These are phyloP conservation scores for Emydocephalus ijimae DNA, from an alignment of 2,113 vertebrate genomes.

Conservation along the genomic window DNA sequence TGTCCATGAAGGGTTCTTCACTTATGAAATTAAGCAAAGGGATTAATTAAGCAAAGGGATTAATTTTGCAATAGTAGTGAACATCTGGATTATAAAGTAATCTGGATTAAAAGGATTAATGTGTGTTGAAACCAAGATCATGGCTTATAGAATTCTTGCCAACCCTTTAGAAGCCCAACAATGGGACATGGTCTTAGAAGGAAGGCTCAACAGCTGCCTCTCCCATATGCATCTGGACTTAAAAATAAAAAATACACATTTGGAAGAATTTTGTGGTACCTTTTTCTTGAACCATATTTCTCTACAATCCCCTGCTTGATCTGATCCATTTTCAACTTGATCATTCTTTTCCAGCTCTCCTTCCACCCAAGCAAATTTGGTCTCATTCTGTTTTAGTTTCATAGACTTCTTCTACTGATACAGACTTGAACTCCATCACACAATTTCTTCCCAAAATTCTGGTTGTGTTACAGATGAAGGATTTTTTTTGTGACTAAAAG, in stretches of 20 bases:
- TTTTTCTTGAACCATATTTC: neutral
- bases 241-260: neutral
- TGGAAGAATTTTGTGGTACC: neutral
- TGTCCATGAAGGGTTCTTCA: neutral
- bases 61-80: neutral
- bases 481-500: neutral
- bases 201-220: neutral
- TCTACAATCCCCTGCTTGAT: neutral
- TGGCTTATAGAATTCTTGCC: neutral
- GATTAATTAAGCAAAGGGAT: neutral
- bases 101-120: neutral
- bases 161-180: neutral
- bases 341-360: neutral
- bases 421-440: neutral
- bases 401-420: neutral
- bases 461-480: neutral
- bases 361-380: neutral
- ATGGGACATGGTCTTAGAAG: neutral
- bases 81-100: no score
- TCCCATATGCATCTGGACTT: neutral
- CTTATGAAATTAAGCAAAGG: neutral
- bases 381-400: neutral
- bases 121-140: neutral
- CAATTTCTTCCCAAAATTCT: neutral
- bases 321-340: neutral